Conservation (phyloP, 2,888 invertebrate species). For the Eulithis prunata region DNA sequence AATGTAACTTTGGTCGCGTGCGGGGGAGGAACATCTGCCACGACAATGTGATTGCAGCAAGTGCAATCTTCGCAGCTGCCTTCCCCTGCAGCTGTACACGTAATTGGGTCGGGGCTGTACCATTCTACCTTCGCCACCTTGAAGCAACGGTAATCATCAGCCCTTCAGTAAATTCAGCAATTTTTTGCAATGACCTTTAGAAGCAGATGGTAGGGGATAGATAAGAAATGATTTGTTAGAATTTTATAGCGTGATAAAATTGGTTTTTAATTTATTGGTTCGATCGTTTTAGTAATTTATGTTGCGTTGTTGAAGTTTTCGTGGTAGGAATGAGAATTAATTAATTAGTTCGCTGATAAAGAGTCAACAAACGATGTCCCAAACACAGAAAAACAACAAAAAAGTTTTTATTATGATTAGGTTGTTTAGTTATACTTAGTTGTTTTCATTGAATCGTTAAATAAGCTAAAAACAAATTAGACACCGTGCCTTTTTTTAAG, state of each 20-base stretch:
- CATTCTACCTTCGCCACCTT: constrained; percentile 18
- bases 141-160: constrained; percentile 13
- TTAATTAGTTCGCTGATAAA: background rate
- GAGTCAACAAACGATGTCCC: background rate
- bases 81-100: constrained; percentile 32
- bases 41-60: constrained; percentile 37
- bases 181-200: constrained; percentile 39
- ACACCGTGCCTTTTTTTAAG: background rate
- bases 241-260: constrained; percentile 16
- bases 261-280: constrained; percentile 26
- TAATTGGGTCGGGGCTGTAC: constrained; percentile 39
- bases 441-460: background rate
- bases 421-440: too few species aligned
- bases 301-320: background rate
- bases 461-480: background rate
- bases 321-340: constrained; percentile 2
- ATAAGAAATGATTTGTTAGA: constrained; percentile 40
- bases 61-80: constrained; percentile 42
- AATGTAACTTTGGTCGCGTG: constrained; percentile 49
- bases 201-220: constrained; percentile 37
- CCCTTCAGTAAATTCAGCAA: constrained; percentile 29
- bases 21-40: constrained; percentile 45
- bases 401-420: background rate
- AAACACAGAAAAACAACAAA: background rate
- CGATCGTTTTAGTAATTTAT: constrained; percentile 18